A percentile compares a stretch with the other conserved stretches of the same genome.
phyloP scores from a whole-genome alignment of 2,888 invertebrate genomes.

The Lamellibrachia columna region DNA sequence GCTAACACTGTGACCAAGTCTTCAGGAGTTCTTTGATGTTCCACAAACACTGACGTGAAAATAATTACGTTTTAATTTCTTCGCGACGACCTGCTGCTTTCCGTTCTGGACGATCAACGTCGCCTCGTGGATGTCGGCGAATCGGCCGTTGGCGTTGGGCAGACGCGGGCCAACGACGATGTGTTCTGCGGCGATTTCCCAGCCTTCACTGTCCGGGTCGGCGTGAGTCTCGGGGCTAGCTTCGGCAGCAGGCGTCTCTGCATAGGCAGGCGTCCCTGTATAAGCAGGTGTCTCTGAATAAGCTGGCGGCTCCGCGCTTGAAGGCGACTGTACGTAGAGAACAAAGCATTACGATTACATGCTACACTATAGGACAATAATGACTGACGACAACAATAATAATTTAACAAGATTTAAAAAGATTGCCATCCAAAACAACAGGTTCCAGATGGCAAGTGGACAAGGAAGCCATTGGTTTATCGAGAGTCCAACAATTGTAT shows the following conservation, averaged over 20 bases:
- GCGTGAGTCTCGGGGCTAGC: background rate
- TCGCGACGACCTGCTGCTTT: background rate
- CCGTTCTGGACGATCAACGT: background rate
- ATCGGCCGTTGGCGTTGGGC: background rate
- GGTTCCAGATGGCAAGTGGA: too few species aligned
- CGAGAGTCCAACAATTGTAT: too few species aligned
- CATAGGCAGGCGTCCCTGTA: background rate
- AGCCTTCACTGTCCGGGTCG: background rate
- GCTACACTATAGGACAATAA: background rate
- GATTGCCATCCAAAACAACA: too few species aligned
- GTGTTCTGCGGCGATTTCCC: background rate
- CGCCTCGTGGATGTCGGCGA: constrained; percentile 16
- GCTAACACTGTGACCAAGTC: too few species aligned
- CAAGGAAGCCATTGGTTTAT: too few species aligned
- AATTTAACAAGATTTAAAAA: too few species aligned
- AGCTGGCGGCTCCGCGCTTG: background rate
- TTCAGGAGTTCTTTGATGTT: too few species aligned
- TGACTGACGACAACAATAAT: too few species aligned
- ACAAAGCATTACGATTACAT: background rate
- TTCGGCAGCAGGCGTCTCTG: background rate
- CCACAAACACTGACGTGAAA: background rate
- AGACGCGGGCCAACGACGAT: background rate
- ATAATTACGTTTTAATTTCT: background rate
- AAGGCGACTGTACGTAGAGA: background rate
- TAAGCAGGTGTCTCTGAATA: too few species aligned